Evolutionary conservation across 2,888 invertebrate species (phyloP).

Genomic region (Cosmia pyralina): DNA sequence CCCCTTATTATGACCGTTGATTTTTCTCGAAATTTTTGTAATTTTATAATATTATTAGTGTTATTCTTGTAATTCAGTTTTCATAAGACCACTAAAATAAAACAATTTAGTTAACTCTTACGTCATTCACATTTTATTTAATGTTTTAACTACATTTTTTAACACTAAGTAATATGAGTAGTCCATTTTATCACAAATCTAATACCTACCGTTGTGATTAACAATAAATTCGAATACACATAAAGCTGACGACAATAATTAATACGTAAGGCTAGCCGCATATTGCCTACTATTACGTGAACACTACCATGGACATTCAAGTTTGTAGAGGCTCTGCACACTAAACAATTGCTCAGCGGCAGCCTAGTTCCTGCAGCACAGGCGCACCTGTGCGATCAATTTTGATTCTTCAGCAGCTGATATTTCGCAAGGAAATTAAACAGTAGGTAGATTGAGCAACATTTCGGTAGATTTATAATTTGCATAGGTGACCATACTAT

Average conservation of each 20-base stretch:
- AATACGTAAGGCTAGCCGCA: not conserved
- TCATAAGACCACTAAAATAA: conserved; percentile 5
- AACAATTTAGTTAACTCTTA: not conserved
- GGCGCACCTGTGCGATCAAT: too few relatives aligned
- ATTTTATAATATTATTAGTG: not conserved
- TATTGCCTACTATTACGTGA: not conserved
- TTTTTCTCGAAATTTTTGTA: not conserved
- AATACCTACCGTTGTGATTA: not conserved
- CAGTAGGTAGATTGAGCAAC: not conserved
- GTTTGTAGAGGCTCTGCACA: not conserved
- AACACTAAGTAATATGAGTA: too few relatives aligned
- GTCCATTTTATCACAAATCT: not conserved
- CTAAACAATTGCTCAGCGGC: not conserved
- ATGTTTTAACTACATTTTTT: too few relatives aligned
- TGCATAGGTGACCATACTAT: not conserved
- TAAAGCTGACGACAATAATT: not conserved
- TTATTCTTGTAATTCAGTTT: not conserved
- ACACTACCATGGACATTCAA: not conserved
- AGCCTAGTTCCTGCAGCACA: not conserved
- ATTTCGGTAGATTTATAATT: not conserved
- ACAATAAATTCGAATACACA: not conserved
- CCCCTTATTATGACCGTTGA: not conserved
- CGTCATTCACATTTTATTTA: not conserved
- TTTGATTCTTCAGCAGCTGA: not conserved
- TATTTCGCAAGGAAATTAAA: not conserved